These are phyloP conservation scores for Gallinago nigripennis DNA, from an alignment of 2,797 vertebrate genomes.

Conservation along the genomic window DNA sequence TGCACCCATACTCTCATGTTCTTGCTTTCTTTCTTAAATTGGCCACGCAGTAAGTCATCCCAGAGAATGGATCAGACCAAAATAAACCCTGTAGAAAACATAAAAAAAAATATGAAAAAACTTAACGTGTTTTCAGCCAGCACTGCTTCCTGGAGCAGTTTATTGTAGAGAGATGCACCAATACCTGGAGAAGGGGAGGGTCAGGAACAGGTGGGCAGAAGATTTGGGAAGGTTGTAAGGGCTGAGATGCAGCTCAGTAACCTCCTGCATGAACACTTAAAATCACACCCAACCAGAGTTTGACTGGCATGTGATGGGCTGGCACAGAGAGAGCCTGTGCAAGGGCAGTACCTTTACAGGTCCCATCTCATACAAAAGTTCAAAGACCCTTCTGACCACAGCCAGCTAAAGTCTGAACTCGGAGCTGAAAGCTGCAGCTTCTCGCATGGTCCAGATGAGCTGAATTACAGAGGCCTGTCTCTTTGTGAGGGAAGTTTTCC, in stretches of 20 bases:
- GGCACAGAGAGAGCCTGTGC: background rate
- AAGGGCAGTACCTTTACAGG: background rate
- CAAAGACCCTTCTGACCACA: background rate
- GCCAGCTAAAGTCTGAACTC: background rate
- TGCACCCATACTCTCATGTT: background rate
- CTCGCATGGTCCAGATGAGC: fast-evolving
- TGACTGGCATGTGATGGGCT: background rate
- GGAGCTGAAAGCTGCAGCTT: background rate
- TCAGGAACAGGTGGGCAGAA: background rate
- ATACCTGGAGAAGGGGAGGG: background rate
- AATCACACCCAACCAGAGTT: background rate
- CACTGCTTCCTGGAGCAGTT: background rate
- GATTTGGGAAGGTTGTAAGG: background rate
- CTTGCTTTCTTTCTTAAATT: background rate
- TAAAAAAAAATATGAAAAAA: background rate
- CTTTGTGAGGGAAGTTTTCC: background rate
- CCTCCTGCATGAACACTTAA: background rate
- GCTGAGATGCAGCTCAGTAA: background rate
- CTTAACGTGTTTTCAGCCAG: background rate
- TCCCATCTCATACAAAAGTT: background rate
- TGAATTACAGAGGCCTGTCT: background rate
- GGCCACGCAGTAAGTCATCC: background rate
- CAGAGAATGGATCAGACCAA: background rate
- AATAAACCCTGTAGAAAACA: background rate
- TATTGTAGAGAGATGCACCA: background rate